Base-by-base conservation (phyloP, 2,113 vertebrate genomes). In the Smithornis capensis region DNA sequence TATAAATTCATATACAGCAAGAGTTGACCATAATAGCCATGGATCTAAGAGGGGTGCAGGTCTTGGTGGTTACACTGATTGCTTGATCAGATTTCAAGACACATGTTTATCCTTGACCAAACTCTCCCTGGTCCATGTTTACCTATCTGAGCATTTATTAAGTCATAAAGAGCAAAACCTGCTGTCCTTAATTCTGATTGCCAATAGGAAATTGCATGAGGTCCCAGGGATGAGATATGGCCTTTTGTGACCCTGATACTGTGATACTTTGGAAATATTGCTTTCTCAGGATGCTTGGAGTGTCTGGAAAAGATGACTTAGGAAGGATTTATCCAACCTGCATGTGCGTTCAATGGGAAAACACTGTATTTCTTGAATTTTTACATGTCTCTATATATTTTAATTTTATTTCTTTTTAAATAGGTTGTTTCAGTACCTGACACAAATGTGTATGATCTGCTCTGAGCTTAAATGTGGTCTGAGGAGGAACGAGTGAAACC, bases 171-270 rank as follows among this genome's bases (percentile, higher is more conserved):
- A 45, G 14, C 1, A 8, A 94, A 75, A 6, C n/a, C 29, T 94
- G 14, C 22, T 67, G 17, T 24, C 22, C 13, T 50, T 22, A 38
- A 24, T 37, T 68, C 79, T 50, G 56, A 35, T 47, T 50, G 10
- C 23, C 38, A 63, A 3, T 2, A 45, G 38, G 45, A 67, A 69
- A 21, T 3, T 45, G 8, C 23, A 27, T 10, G 37, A 71, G 75
- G 27, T 55, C 2, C 2, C 9, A 19, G 15, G 1, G 6, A 29
- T 74, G 38, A 83, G 45, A 42, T 14, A 2, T 0, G 4, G 16
- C 23, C 6, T 33, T 70, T 40, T 38, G 23, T 42, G 27, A 47
- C 12, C 12, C 21, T 37, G 16, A 7, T 3, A 4, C 11, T 56
- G 12, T 24, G 45, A 18, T 82, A 14, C 3, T 57, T 78, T 57